Evolutionary conservation across 2,888 invertebrate genomes (phyloP), one percentile per base, ranked within the genome.

Genomic region (Meiosimyza decipiens): DNA sequence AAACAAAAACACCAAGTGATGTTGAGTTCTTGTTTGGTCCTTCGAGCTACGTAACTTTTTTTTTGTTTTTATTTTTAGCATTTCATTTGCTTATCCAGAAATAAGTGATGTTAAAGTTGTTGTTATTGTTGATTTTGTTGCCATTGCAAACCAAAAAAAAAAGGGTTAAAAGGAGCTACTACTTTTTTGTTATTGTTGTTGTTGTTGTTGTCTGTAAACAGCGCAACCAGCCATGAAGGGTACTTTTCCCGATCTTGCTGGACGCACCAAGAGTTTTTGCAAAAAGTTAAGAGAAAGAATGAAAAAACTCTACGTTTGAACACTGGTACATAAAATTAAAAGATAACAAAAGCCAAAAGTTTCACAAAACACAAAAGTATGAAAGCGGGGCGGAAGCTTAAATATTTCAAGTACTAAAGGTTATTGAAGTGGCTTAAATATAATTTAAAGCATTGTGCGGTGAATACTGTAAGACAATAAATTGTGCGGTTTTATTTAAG

Each of bases 281-380:
- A 1, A 9, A n/a, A 52, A 63, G 13, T 28, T 4, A 64, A 55
- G 15, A 55, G 52, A 57, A n/a, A 63, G 47, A 49, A 18, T 22
- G 12, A 60, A 60, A 77, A 76, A 76, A 77, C 64, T 75, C n/a
- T 6, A 55, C 22, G 1, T 22, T 1, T 16, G 13, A 64, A 55
- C 51, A 60, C 52, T 69, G 80, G 80, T 68, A 80, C 82, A 81
- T 82, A 82, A 82, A 40, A 40, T 80, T 82, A 81, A 82, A 80
- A 82, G 81, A 82, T 82, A 82, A 82, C 81, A 80, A 77, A 80
- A 80, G 40, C 9, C 40, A 9, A 9, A 9, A 40, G 40, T 40
- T 40, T 40, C 6, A 40, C 1, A 40, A 40, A 40, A 28, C 28
- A 28, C 40, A 9, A 9, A 9, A 40, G 9, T 40, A 9, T 40